Conservation (phyloP, 2,113 vertebrate genomes). For the Steatornis caripensis region DNA sequence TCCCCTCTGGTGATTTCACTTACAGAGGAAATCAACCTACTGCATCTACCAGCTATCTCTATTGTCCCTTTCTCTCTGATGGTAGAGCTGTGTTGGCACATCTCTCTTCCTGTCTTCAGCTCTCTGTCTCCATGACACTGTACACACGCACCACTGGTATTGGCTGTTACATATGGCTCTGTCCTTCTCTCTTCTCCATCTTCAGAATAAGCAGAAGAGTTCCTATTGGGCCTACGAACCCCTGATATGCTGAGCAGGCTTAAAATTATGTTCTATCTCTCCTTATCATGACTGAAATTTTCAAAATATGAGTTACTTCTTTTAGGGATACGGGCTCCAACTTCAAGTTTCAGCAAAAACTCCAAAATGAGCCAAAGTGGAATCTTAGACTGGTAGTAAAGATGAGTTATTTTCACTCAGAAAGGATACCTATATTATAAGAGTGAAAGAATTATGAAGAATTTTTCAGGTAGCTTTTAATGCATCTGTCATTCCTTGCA, state of each 20-base stretch:
- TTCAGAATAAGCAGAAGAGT: background rate
- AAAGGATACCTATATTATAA: background rate
- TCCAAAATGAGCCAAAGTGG: background rate
- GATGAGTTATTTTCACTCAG: background rate
- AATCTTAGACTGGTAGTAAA: background rate
- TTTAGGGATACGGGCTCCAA: background rate
- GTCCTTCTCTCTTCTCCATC: background rate
- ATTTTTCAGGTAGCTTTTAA: background rate
- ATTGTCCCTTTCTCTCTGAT: background rate
- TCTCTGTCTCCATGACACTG: fast-evolving
- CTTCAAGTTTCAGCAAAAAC: background rate
- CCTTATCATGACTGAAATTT: background rate
- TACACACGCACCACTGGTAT: background rate
- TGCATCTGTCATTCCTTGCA: background rate
- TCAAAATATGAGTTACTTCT: background rate
- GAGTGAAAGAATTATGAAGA: background rate
- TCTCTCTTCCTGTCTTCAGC: background rate
- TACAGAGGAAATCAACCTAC: background rate
- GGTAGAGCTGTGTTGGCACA: background rate
- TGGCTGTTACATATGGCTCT: background rate
- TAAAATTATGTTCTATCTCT: fast-evolving
- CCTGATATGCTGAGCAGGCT: background rate
- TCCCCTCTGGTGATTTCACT: background rate
- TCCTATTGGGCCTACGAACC: background rate
- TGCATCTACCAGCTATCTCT: too few species aligned